phyloP scores from a whole-genome alignment of 1,140 invertebrate genomes.

The Cryptotermes secundus region DNA sequence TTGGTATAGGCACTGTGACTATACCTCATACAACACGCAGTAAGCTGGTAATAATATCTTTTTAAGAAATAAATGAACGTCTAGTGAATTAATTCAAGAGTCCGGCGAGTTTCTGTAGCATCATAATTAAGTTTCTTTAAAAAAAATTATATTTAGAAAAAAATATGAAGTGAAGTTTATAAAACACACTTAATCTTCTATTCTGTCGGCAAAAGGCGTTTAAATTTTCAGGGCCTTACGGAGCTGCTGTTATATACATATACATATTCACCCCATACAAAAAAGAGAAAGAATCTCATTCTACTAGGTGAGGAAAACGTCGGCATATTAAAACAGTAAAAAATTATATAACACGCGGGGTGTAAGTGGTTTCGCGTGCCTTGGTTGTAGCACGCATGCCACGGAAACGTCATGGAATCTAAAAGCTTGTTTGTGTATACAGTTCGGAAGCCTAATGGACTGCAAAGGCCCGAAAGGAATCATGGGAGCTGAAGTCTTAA shows the following conservation, averaged over 20 bases:
- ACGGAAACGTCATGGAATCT: neutral
- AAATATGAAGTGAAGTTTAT: too few relatives aligned
- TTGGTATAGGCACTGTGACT: too few relatives aligned
- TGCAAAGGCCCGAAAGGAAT: neutral
- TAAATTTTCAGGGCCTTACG: neutral
- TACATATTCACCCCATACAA: neutral
- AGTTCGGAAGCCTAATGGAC: neutral
- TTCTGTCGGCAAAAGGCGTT: neutral
- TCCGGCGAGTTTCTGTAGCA: neutral
- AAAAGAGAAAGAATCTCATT: neutral
- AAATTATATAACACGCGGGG: conserved; percentile 3
- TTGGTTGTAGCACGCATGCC: neutral
- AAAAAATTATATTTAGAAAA: too few relatives aligned
- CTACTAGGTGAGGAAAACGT: neutral
- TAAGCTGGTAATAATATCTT: too few relatives aligned
- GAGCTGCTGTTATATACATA: neutral
- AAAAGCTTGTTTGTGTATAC: neutral
- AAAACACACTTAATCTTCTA: neutral
- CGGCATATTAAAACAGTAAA: neutral
- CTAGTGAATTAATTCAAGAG: neutral
- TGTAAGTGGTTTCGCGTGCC: neutral
- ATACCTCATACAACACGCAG: too few relatives aligned
- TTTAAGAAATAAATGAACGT: neutral
- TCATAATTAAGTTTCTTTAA: too few relatives aligned
- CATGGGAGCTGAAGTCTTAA: neutral